Conservation (phyloP, 2,797 vertebrate genomes). For the Premnoplex brunnescens region DNA sequence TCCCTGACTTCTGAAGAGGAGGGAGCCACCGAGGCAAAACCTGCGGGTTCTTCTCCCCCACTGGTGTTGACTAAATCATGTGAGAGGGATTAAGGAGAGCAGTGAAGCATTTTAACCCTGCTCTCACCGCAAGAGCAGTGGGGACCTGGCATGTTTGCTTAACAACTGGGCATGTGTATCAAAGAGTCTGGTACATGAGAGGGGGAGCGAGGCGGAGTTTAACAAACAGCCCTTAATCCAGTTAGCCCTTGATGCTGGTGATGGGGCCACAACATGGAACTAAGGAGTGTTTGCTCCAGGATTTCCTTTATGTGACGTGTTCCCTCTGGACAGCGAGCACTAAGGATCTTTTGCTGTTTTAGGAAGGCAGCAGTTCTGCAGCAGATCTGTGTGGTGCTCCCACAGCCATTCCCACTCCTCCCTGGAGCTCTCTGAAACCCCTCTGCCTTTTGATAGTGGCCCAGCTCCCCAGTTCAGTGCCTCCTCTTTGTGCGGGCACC, state of each 20-base stretch:
- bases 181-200: background rate
- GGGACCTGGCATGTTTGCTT: background rate
- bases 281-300: background rate
- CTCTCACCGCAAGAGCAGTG: background rate
- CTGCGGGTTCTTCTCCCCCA: background rate
- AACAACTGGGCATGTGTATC: background rate
- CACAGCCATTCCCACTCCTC: background rate
- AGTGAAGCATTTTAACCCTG: slow-evolving; percentile 29
- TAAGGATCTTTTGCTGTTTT: background rate
- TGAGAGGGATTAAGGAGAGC: slow-evolving; percentile 35
- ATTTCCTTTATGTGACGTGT: background rate
- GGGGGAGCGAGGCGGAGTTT: background rate
- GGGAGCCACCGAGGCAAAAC: background rate
- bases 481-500: slow-evolving; percentile 21
- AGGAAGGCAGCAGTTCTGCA: background rate
- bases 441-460: slow-evolving; percentile 28
- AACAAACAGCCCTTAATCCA: slow-evolving; percentile 21
- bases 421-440: slow-evolving; percentile 9
- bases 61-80: slow-evolving; percentile 15
- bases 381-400: background rate
- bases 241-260: background rate
- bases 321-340: fast-evolving
- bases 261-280: background rate
- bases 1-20: background rate
- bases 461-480: slow-evolving; percentile 44